Base-by-base conservation (phyloP, 2,888 invertebrate species). In the Aleiodes testaceus region DNA sequence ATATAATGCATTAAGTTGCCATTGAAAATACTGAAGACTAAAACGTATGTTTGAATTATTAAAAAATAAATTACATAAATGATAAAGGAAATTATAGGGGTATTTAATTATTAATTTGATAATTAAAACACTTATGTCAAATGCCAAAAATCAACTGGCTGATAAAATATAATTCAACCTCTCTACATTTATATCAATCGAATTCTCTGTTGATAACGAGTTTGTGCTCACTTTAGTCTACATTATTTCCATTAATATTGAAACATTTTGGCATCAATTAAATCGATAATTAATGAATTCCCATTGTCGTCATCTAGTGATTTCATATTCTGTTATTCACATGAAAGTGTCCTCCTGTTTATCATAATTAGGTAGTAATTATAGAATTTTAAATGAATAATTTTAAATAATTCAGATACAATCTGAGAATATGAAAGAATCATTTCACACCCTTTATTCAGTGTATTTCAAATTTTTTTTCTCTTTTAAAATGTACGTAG, bases 221-320 rank as follows among this genome's bases (percentile, higher is more conserved):
- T 52, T 52, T 26, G 30, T 30, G 53, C 26, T 20, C 36, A 36
- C 26, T 9, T 9, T n/a, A 12, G 53, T 12, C 22, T 14, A 53
- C 5, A 22, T 36, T 36, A 53, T 53, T 42, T 20, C 53, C 53
- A 52, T 66, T 53, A 66, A 66, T 44, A 52, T 52, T 36, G 20
- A 42, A 66, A 66, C 5, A 2, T 53, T 22, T 66, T 20, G 20
- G 42, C 53, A 44, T 42, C 36, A 66, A 66, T 66, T 66, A 18
- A 53, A 53, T 66, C 53, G 22, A 44, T 50, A 50, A 52, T 66
- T 66, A 66, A 66, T 66, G 36, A 52, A 52, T 66, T 26, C 36
- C 53, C 30, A 53, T 53, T 53, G 53, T n/a, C 14, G 30, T 30
- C 22, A 53, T 5, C 12, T 36, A 36, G 26, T 53, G 26, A 52